These are phyloP conservation scores for Promerops cafer DNA, from an alignment of 2,113 vertebrate genomes.

Conservation along the genomic window DNA sequence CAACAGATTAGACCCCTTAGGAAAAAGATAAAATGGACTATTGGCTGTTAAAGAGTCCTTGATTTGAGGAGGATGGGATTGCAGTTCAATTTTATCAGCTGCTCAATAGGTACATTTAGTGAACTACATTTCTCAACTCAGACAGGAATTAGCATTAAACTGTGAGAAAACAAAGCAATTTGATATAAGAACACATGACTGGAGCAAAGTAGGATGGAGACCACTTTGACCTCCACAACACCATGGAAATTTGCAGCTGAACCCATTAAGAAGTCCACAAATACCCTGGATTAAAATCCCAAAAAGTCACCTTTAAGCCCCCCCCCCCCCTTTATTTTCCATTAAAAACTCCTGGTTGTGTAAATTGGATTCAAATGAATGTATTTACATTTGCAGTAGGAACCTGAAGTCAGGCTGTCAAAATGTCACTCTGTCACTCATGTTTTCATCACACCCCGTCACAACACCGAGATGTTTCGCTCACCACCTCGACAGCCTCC, in stretches of 20 bases:
- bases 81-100: conserved; percentile 33
- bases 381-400: conserved; percentile 52
- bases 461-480: conserved; percentile 5
- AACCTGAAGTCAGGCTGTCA: conserved; percentile 55
- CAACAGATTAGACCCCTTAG: background rate
- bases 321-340: background rate
- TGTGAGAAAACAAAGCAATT: background rate
- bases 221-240: background rate
- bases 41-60: conserved; percentile 3
- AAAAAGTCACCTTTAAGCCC: conserved; percentile 11
- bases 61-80: background rate
- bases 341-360: background rate
- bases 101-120: conserved; percentile 6
- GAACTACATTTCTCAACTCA: background rate
- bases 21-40: background rate
- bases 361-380: conserved; percentile 59
- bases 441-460: conserved; percentile 30
- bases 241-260: background rate
- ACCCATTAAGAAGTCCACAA: background rate
- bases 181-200: background rate
- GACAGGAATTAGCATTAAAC: background rate
- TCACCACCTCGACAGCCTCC: background rate
- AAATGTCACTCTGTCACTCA: conserved; percentile 60
- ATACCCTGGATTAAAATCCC: background rate
- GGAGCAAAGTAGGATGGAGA: background rate